phyloP scores from a whole-genome alignment of 1,140 invertebrate species.

The Stegodyphus mimosarum region DNA sequence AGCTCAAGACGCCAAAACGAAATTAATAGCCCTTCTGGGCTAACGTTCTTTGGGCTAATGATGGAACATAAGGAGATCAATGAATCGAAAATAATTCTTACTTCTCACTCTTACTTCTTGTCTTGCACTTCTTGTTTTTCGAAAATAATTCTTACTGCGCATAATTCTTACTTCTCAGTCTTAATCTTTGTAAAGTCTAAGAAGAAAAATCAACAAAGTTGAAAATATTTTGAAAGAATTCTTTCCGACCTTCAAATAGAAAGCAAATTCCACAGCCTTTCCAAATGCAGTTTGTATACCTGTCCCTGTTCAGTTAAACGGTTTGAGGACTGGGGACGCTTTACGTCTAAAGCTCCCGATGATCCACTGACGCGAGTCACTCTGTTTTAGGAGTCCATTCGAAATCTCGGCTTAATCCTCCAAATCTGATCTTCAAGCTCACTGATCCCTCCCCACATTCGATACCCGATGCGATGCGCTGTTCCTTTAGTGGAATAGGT shows the following conservation, averaged over 20 bases:
- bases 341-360: background rate
- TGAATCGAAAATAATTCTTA: no score
- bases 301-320: background rate
- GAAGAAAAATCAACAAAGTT: background rate
- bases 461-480: background rate
- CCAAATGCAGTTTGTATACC: background rate
- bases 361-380: constrained; percentile 48
- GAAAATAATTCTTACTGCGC: no score
- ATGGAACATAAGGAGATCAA: no score
- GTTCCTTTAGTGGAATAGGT: background rate
- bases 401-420: constrained; percentile 40
- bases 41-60: no score
- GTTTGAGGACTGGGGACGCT: background rate
- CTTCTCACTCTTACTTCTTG: no score
- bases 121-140: no score
- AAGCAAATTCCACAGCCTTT: background rate
- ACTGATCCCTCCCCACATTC: background rate
- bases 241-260: background rate
- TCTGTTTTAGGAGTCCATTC: constrained; percentile 43
- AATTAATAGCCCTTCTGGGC: no score
- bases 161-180: background rate
- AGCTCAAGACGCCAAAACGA: no score
- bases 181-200: background rate
- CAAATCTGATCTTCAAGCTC: constrained; percentile 4
- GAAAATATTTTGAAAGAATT: background rate